Evolutionary conservation across 1,140 invertebrate genomes (phyloP).

Genomic region (Diorhabda elongata): DNA sequence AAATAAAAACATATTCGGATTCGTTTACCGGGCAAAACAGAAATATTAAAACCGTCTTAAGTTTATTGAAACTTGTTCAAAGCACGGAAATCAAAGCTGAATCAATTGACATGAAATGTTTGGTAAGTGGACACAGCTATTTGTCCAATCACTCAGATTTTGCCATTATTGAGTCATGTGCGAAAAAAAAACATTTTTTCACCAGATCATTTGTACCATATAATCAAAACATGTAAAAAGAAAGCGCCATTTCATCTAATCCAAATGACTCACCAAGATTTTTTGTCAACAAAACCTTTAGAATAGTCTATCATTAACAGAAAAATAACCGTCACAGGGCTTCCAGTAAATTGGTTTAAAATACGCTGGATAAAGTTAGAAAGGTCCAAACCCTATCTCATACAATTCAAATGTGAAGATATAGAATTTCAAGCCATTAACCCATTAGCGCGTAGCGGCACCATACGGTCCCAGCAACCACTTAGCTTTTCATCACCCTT

Average conservation of each 20-base stretch:
- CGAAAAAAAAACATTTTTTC: conserved; percentile 1
- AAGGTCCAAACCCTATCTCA: no score
- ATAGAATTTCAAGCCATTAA: no score
- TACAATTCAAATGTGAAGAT: no score
- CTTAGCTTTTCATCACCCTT: no score
- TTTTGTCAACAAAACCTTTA: not conserved
- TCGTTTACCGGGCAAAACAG: not conserved
- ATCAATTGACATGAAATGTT: not conserved
- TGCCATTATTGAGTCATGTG: conserved; percentile 1
- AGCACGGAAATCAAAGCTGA: conserved; percentile 4
- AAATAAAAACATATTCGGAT: conserved; percentile 1
- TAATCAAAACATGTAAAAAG: conserved; percentile 1
- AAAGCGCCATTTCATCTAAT: conserved; percentile 5
- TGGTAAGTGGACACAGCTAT: conserved; percentile 2
- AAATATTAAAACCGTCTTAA: conserved; percentile 4
- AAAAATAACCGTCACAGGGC: not conserved
- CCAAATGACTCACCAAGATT: not conserved
- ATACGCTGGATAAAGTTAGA: no score
- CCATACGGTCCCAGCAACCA: no score
- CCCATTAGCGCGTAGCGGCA: no score
- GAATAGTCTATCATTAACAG: not conserved
- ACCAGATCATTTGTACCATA: not conserved
- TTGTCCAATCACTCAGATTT: not conserved
- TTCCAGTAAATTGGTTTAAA: not conserved
- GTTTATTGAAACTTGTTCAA: not conserved